phyloP scores from a whole-genome alignment of 1,140 invertebrate genomes.

The Dendroctonus ponderosae region DNA sequence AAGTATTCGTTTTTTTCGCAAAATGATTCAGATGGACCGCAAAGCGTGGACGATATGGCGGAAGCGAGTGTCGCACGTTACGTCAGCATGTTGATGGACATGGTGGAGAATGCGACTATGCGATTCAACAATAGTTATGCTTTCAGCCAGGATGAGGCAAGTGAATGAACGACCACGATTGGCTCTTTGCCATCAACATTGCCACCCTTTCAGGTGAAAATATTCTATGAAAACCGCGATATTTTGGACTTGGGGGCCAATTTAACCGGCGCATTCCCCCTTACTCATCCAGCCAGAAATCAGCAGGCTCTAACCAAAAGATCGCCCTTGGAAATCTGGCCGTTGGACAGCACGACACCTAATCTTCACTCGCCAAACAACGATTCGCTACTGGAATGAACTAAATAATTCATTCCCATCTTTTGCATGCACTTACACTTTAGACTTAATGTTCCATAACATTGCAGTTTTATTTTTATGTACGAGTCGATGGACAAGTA shows the following conservation, averaged over 20 bases:
- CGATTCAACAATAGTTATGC: neutral
- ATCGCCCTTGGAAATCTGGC: too few relatives aligned
- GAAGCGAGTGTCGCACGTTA: neutral
- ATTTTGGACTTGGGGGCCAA: conserved; percentile 12
- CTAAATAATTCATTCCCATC: too few relatives aligned
- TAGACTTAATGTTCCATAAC: too few relatives aligned
- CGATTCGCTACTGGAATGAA: too few relatives aligned
- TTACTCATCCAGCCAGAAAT: conserved; percentile 5
- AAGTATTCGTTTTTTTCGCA: neutral
- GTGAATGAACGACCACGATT: neutral
- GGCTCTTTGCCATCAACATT: too few relatives aligned
- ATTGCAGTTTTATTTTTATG: too few relatives aligned
- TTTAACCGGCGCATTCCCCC: neutral
- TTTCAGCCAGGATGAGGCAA: conserved; percentile 9
- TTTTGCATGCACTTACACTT: too few relatives aligned
- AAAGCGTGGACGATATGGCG: neutral
- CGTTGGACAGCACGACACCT: too few relatives aligned
- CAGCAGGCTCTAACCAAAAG: neutral
- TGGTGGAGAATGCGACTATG: conserved; percentile 1
- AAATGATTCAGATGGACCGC: too few relatives aligned
- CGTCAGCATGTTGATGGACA: conserved; percentile 7
- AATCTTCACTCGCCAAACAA: too few relatives aligned
- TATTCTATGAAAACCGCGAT: conserved; percentile 6
- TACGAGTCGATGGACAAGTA: too few relatives aligned
- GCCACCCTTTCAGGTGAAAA: conserved; percentile 5